Base-by-base conservation (phyloP, 2,797 vertebrate genomes). In the Siniperca scherzeri region DNA sequence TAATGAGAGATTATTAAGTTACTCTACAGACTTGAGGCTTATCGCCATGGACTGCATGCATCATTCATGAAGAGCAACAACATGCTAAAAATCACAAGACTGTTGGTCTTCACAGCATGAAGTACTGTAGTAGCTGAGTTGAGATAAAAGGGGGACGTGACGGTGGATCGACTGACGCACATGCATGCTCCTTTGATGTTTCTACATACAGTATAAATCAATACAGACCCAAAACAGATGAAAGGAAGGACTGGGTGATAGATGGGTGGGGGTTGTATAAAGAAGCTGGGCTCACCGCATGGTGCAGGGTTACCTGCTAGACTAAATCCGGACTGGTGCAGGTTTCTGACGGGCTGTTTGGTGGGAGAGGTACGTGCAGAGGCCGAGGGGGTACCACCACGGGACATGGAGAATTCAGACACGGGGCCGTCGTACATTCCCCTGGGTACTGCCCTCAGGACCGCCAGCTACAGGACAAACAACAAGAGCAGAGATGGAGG, bases 371-470 rank as follows among this genome's bases (percentile, higher is more conserved):
- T 98, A 22, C 97, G 96, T 44, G 97, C 96, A 2, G 98, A 99
- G 53, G 97, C 97, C 0, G 95, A 97, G 0, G 98, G 98, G 11
- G 98, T 99, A 1, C 98, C 97, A 1, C 97, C 98, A 62, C 98
- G 98, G 60, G 98, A 98, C 64, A 98, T 95, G 87, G 97, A 97
- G 94, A 98, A 96, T 78, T 99, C 98, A 82, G 98, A 98, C 88
- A 99, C 98, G 0, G 98, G 98, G 38, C 98, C 98, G 0, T 99
- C 98, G 6, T 99, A 99, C 97, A 99, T 96, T 89, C 98, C 98
- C 79, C 98, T 95, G 4, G 98, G 98, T 40, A 99, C 98, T 0
- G 98, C 98, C 59, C 97, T 97, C 93, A 99, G 95, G 68, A 98
- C 97, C 0, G 97, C 96, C 96, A 99, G 95, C 98, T 99, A 88